phyloP scores from a whole-genome alignment of 2,797 vertebrate species.

The Platyrinchus mystaceus region DNA sequence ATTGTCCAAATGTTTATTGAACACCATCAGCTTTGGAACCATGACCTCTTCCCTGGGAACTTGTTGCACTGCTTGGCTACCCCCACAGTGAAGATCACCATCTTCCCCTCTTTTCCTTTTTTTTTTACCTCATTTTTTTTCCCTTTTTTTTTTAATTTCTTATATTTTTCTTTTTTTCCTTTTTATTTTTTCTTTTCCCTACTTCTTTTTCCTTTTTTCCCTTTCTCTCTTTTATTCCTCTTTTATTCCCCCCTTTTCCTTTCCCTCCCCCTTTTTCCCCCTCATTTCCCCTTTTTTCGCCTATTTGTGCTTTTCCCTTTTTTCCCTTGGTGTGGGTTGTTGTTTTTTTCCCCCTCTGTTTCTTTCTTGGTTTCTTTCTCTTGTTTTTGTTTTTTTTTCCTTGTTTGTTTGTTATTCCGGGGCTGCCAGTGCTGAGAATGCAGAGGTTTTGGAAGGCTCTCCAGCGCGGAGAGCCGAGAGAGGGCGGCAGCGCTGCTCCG shows the following conservation, averaged over 20 bases:
- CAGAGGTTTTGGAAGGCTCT: rapidly evolving
- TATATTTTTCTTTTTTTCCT: background rate
- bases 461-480: background rate
- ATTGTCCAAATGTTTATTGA: background rate
- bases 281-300: rapidly evolving
- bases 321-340: background rate
- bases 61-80: background rate
- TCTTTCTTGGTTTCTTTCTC: too few relatives aligned
- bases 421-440: background rate
- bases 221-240: rapidly evolving
- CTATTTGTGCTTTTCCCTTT: rapidly evolving
- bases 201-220: rapidly evolving
- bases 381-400: too few relatives aligned
- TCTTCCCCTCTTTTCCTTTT: rapidly evolving
- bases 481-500: background rate
- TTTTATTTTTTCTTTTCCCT: rapidly evolving
- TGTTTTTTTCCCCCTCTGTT: background rate
- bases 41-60: rapidly evolving
- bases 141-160: too few relatives aligned
- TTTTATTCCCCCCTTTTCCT: rapidly evolving
- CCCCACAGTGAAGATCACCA: background rate
- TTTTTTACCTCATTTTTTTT: rapidly evolving
- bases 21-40: background rate
- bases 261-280: rapidly evolving
- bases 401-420: rapidly evolving